Percentiles rank a stretch among this genome's conserved stretches.
These are phyloP conservation scores for Petaurus breviceps DNA, from an alignment of 2,113 vertebrate species.

Conservation along the genomic window DNA sequence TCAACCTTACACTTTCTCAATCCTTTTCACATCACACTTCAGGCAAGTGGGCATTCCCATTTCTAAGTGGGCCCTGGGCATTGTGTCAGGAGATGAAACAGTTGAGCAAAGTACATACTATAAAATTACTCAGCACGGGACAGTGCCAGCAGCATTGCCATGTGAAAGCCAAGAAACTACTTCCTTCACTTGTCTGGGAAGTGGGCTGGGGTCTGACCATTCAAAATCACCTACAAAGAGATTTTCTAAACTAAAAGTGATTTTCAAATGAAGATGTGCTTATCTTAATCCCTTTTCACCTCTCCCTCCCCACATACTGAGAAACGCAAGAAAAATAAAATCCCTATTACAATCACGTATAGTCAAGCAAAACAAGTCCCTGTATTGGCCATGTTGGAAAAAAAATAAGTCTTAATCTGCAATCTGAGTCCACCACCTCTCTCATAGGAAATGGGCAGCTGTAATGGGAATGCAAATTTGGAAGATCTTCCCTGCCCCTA, in stretches of 20 bases:
- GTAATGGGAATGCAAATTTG: no score
- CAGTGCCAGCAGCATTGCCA: neutral
- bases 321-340: neutral
- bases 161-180: conserved; percentile 43
- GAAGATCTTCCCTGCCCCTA: no score
- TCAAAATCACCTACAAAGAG: conserved; percentile 28
- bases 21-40: neutral
- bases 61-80: conserved; percentile 28
- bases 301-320: neutral
- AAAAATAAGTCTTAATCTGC: neutral
- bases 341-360: neutral
- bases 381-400: neutral
- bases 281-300: neutral
- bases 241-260: neutral
- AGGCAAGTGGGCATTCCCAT: conserved; percentile 49
- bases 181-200: conserved; percentile 12
- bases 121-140: conserved; percentile 36
- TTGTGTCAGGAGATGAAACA: conserved; percentile 36
- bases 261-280: neutral
- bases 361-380: neutral
- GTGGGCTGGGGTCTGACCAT: conserved; percentile 21
- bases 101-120: neutral
- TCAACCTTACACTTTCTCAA: neutral
- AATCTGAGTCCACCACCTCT: neutral
- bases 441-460: neutral